A percentile compares a stretch with the other conserved stretches of the same genome.
Conservation (phyloP, 2,888 invertebrate species). For the Cantharis rustica region DNA sequence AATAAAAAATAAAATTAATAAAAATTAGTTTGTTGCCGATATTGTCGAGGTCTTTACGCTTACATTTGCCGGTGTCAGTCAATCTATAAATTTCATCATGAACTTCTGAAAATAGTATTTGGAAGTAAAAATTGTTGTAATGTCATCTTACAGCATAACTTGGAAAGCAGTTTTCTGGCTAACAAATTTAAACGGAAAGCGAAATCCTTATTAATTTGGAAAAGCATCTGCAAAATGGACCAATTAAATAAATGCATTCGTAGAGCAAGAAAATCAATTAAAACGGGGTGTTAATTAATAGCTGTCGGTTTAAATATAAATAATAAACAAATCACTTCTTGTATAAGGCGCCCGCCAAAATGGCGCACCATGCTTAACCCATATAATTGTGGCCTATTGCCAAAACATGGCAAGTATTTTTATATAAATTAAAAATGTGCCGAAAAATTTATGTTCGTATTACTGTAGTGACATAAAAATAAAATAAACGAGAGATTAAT, state of each 20-base stretch:
- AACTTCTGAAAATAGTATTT: background rate
- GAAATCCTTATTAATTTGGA: background rate
- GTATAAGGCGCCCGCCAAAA: slow-evolving; percentile 18
- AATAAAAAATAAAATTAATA: background rate
- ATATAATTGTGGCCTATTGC: slow-evolving; percentile 22
- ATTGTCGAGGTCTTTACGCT: slow-evolving; percentile 1
- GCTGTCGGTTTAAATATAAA: background rate
- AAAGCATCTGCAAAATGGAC: background rate
- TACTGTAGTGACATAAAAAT: slow-evolving; percentile 18
- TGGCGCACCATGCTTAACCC: slow-evolving; percentile 24
- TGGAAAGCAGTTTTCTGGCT: background rate
- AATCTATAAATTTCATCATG: background rate
- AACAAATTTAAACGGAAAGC: background rate
- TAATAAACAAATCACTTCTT: background rate
- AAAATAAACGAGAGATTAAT: slow-evolving; percentile 26
- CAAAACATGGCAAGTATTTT: slow-evolving; percentile 18
- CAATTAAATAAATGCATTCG: background rate
- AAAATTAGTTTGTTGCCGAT: background rate
- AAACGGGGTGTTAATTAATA: background rate
- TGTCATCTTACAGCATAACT: background rate
- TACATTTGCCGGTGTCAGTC: background rate
- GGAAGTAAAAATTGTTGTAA: background rate
- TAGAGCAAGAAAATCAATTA: background rate
- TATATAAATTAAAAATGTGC: slow-evolving; percentile 26
- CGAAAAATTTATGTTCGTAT: slow-evolving; percentile 24